Conservation (phyloP, 2,888 invertebrate genomes). For the Erpobdella octoculata region DNA sequence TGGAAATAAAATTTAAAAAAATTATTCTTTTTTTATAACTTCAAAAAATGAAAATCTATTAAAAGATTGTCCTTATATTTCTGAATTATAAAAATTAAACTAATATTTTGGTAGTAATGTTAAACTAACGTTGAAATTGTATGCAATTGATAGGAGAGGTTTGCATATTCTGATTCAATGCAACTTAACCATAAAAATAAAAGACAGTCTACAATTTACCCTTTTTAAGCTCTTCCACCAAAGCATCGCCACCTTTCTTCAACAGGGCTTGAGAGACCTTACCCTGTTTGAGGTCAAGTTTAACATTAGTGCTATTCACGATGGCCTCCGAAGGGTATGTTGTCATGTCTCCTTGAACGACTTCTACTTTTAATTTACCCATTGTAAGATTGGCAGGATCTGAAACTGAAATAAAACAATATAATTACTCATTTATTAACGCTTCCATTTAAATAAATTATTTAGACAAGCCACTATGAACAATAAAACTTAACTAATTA, state of each 20-base stretch:
- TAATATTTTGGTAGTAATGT: no score
- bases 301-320: conserved; percentile 27
- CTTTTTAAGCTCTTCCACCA: neutral
- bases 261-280: conserved; percentile 14
- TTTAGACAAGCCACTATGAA: neutral
- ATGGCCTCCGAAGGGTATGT: conserved; percentile 20
- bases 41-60: no score
- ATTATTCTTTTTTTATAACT: no score
- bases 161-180: no score
- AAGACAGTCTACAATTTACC: neutral
- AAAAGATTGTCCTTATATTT: no score
- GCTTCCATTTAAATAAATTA: neutral
- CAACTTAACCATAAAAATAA: neutral
- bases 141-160: no score
- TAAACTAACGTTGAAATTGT: no score
- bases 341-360: conserved; percentile 25
- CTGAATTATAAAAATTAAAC: no score
- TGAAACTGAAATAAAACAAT: no score
- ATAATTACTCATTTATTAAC: neutral
- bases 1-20: neutral
- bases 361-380: conserved; percentile 7
- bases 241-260: conserved; percentile 4
- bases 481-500: neutral
- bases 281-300: conserved; percentile 21
- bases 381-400: neutral